Evolutionary conservation across 1,140 invertebrate genomes (phyloP).

Genomic region (Drosophila azteca): DNA sequence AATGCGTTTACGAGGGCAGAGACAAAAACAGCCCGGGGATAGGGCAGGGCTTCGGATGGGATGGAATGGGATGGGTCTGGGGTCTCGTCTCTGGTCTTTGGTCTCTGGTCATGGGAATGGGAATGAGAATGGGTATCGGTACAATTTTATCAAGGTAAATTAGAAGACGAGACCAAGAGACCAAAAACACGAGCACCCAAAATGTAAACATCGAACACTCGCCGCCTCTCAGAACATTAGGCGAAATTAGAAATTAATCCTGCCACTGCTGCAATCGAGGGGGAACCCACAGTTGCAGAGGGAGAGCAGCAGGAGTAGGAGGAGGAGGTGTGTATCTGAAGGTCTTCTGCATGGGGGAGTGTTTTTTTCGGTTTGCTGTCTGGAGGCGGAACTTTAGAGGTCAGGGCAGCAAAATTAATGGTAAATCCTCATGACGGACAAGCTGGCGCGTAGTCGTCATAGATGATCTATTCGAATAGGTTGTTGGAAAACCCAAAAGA

Average conservation of each 20-base stretch:
- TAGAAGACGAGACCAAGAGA: conserved; percentile 38
- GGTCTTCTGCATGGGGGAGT: conserved; percentile 21
- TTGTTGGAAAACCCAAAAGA: conserved; percentile 3
- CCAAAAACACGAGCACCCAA: conserved; percentile 27
- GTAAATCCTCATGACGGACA: conserved; percentile 49
- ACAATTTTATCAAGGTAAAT: conserved; percentile 64
- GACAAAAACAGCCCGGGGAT: conserved; percentile 54
- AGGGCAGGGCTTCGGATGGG: conserved; percentile 21
- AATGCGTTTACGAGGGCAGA: conserved; percentile 51
- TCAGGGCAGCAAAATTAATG: conserved; percentile 40
- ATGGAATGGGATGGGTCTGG: too few species aligned
- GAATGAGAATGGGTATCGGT: conserved; percentile 35
- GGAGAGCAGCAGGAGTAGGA: not conserved
- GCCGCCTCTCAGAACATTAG: conserved; percentile 34
- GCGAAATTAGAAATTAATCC: conserved; percentile 63
- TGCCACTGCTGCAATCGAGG: conserved; percentile 19
- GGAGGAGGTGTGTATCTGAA: conserved; percentile 6
- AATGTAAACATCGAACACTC: conserved; percentile 43
- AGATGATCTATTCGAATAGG: conserved; percentile 28
- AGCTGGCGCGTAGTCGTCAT: conserved; percentile 26
- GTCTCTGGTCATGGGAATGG: conserved; percentile 18
- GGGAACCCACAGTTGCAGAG: conserved; percentile 37
- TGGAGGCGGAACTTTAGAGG: conserved; percentile 44
- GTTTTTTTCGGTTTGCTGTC: conserved; percentile 14
- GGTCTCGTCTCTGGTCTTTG: not conserved